Percentiles rank a stretch among this genome's conserved stretches.
These are phyloP conservation scores for Tenrec ecaudatus DNA, from an alignment of 2,113 vertebrate species.

Conservation along the genomic window DNA sequence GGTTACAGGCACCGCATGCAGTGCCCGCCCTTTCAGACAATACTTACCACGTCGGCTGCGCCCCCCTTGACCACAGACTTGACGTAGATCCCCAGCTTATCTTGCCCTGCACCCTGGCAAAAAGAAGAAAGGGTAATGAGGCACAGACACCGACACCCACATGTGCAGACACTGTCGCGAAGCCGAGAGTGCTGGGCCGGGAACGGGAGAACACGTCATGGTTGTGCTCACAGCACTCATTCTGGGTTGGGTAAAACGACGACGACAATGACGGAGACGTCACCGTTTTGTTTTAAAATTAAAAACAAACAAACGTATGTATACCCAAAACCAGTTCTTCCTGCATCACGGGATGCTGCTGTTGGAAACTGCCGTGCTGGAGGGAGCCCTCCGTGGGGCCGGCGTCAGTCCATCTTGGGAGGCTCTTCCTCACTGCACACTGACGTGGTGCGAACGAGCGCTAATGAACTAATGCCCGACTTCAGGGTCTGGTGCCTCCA, in stretches of 20 bases:
- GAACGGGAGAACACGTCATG: neutral
- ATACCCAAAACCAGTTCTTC: neutral
- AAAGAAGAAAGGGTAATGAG: slow-evolving; percentile 32
- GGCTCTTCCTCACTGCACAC: no score
- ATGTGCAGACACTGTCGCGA: no score
- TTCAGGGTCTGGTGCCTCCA: no score
- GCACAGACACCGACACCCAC: no score
- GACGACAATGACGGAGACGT: neutral
- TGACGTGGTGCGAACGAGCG: no score
- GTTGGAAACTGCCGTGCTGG: no score
- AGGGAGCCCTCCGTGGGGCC: no score
- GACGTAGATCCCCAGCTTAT: slow-evolving; percentile 98
- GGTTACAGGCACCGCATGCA: neutral
- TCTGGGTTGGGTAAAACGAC: neutral
- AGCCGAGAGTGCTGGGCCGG: no score
- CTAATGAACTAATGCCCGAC: no score
- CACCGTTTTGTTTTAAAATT: neutral
- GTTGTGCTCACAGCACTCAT: neutral
- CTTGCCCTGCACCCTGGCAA: slow-evolving; percentile 96
- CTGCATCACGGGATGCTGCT: neutral
- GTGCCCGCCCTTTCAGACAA: neutral
- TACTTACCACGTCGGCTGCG: slow-evolving; percentile 96
- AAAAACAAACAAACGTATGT: neutral
- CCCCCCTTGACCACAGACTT: slow-evolving; percentile 99
- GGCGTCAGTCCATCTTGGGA: no score